Percentiles rank a stretch among this genome's conserved stretches.
Evolutionary conservation across 2,113 vertebrate genomes (phyloP).

Genomic region (Narcine bancroftii): DNA sequence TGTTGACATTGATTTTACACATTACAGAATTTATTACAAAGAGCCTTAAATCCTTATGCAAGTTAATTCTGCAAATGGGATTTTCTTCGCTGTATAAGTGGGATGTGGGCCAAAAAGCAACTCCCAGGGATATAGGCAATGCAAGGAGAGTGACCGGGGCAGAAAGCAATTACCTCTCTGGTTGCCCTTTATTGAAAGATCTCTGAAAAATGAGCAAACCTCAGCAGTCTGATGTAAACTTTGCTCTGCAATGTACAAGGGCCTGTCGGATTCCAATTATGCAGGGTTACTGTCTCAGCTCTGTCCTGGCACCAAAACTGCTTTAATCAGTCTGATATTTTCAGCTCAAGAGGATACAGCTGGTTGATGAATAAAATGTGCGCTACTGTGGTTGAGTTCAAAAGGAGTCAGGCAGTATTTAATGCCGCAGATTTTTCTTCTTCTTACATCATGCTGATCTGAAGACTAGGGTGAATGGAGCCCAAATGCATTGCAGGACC

Average conservation of each 20-base stretch:
- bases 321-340: constrained; percentile 34
- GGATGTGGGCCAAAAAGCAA: constrained; percentile 3
- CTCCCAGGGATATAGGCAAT: neutral
- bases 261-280: constrained; percentile 9
- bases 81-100: neutral
- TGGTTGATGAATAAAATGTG: constrained; percentile 30
- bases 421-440: neutral
- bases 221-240: neutral
- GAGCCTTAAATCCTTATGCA: neutral
- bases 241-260: neutral
- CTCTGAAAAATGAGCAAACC: neutral
- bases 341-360: constrained; percentile 18
- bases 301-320: constrained; percentile 6
- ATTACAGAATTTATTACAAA: neutral
- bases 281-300: constrained; percentile 12
- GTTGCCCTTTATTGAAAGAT: neutral
- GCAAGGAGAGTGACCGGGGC: no score
- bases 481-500: neutral
- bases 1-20: neutral
- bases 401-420: neutral
- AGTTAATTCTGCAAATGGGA: neutral
- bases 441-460: constrained; percentile 8
- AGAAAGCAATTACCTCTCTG: neutral
- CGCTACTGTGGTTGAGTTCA: constrained; percentile 18
- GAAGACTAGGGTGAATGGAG: neutral